A percentile compares a stretch with the other conserved stretches of the same genome.
Evolutionary conservation across 2,113 vertebrate species (phyloP).

Genomic region (Catharus minimus): DNA sequence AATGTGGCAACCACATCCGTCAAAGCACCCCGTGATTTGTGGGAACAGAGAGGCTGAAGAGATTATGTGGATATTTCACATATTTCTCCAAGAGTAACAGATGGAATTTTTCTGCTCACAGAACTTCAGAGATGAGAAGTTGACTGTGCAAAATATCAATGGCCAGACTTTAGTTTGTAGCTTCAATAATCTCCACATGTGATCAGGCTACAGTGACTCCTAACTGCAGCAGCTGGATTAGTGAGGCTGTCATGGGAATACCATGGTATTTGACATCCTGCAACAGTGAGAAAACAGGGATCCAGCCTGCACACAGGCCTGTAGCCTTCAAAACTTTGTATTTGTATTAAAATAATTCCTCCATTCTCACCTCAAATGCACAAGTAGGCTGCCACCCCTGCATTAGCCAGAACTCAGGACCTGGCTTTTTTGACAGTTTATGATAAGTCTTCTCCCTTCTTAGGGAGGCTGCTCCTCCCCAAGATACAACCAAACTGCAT

Average conservation of each 20-base stretch:
- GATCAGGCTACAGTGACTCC: neutral
- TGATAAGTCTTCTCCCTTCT: neutral
- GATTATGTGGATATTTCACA: neutral
- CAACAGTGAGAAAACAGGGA: neutral
- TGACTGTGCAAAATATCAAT: neutral
- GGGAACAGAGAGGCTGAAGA: neutral
- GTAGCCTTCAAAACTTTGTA: neutral
- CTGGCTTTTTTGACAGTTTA: neutral
- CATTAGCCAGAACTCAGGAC: neutral
- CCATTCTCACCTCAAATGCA: neutral
- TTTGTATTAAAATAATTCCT: neutral
- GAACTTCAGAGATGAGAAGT: neutral
- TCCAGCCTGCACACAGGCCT: neutral
- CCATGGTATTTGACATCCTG: rapidly evolving
- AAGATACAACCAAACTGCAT: neutral
- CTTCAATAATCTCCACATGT: neutral
- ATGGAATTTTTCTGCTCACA: conserved; percentile 1
- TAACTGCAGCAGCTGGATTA: neutral
- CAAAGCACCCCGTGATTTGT: neutral
- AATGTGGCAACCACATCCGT: rapidly evolving
- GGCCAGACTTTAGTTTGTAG: neutral
- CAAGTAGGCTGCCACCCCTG: neutral
- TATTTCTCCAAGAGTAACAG: conserved; percentile 8
- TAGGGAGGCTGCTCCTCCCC: neutral
- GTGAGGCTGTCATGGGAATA: neutral